These are phyloP conservation scores for Schizopygopsis pylzovi DNA, from an alignment of 2,797 vertebrate genomes.

Conservation along the genomic window DNA sequence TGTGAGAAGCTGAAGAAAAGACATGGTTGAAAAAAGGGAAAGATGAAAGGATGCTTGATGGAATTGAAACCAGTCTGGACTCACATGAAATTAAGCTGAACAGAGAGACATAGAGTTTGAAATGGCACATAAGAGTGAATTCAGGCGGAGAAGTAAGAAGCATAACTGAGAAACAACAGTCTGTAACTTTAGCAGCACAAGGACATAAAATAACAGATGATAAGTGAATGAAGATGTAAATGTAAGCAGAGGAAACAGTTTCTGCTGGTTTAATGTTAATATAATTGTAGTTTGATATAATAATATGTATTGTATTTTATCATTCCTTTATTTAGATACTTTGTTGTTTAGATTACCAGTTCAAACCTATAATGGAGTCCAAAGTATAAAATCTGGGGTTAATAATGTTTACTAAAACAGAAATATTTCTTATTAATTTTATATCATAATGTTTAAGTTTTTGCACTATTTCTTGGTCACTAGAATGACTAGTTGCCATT, in stretches of 20 bases:
- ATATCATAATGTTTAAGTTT: neutral
- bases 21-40: slow-evolving; percentile 45
- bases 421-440: neutral
- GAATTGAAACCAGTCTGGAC: slow-evolving; percentile 69
- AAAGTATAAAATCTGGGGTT: neutral
- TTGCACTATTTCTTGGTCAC: neutral
- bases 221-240: neutral
- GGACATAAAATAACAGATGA: neutral
- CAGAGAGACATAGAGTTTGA: slow-evolving; percentile 37
- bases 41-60: slow-evolving; percentile 66
- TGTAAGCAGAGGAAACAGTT: neutral
- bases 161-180: slow-evolving; percentile 5
- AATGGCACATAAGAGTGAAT: slow-evolving; percentile 48
- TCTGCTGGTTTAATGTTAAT: neutral
- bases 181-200: neutral
- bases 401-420: neutral
- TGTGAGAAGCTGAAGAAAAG: slow-evolving; percentile 64
- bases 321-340: neutral
- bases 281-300: neutral
- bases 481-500: too few relatives aligned
- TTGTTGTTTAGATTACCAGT: neutral
- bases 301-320: neutral
- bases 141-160: slow-evolving; percentile 38
- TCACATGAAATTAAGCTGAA: slow-evolving; percentile 64
- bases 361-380: neutral